A percentile compares a stretch with the other conserved stretches of the same genome.
Evolutionary conservation across 1,140 invertebrate genomes (phyloP).

Genomic region (Cydia pomonella): DNA sequence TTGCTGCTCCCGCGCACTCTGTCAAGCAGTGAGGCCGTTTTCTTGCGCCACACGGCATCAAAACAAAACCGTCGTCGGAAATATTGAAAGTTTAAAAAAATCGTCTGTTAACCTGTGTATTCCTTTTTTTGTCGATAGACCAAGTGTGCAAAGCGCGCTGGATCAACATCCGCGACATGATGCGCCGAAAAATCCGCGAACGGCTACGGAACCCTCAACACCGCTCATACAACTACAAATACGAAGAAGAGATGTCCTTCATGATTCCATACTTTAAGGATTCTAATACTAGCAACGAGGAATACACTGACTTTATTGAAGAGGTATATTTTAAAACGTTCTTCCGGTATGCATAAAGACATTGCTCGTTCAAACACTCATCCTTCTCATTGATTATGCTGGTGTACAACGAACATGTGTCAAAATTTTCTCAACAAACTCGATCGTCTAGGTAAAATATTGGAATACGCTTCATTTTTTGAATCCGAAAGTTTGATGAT

Average conservation of each 20-base stretch:
- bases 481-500: too few relatives aligned
- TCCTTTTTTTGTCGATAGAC: not conserved
- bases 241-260: conserved; percentile 64
- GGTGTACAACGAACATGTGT: too few relatives aligned
- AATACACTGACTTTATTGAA: conserved; percentile 56
- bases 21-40: too few relatives aligned
- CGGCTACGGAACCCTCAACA: conserved; percentile 52
- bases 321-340: conserved; percentile 38
- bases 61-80: too few relatives aligned
- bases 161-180: conserved; percentile 72
- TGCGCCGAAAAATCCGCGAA: conserved; percentile 59
- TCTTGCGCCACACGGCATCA: too few relatives aligned
- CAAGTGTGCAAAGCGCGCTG: conserved; percentile 63
- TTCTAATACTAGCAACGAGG: conserved; percentile 40
- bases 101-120: not conserved
- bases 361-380: too few relatives aligned
- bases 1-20: too few relatives aligned
- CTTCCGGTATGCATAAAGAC: not conserved
- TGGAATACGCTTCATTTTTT: too few relatives aligned
- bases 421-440: too few relatives aligned
- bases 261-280: conserved; percentile 68
- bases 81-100: not conserved
- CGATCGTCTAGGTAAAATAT: too few relatives aligned
- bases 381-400: too few relatives aligned
- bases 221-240: conserved; percentile 63